These are phyloP conservation scores for Coleophora flavipennella DNA, from an alignment of 2,888 invertebrate genomes.

Conservation along the genomic window DNA sequence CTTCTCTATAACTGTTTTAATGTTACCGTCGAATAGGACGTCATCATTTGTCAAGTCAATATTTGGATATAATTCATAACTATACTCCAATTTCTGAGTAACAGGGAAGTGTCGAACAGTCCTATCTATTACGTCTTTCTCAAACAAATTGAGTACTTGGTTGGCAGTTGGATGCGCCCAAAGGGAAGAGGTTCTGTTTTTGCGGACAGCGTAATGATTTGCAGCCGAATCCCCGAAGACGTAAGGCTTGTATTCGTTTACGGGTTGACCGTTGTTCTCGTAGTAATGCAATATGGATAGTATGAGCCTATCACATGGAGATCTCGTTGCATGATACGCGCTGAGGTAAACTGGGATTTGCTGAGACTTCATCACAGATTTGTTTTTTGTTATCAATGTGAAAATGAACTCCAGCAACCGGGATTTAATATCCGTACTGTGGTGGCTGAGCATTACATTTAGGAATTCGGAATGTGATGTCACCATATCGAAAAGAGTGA, in stretches of 20 bases:
- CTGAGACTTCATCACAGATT: conserved; percentile 74
- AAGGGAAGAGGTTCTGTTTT: conserved; percentile 65
- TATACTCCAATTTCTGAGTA: conserved; percentile 67
- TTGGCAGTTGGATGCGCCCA: conserved; percentile 81
- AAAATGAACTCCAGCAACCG: conserved; percentile 77
- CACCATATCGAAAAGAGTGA: conserved; percentile 80
- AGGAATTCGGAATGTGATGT: conserved; percentile 84
- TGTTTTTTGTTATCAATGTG: conserved; percentile 75
- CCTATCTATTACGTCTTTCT: conserved; percentile 73
- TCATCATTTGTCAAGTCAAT: conserved; percentile 14
- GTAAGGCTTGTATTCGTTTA: conserved; percentile 82
- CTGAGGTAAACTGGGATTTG: conserved; percentile 85
- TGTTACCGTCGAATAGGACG: conserved; percentile 16
- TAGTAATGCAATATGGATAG: conserved; percentile 78
- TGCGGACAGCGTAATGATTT: conserved; percentile 80
- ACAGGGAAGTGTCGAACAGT: conserved; percentile 83
- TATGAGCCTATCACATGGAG: conserved; percentile 79
- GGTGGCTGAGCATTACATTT: conserved; percentile 75
- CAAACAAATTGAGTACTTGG: conserved; percentile 81
- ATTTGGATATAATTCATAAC: conserved; percentile 38
- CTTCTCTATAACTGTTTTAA: conserved; percentile 25
- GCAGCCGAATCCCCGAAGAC: conserved; percentile 89
- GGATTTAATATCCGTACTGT: conserved; percentile 66
- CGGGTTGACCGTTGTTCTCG: conserved; percentile 76
- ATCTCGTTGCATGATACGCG: conserved; percentile 83